Conservation (phyloP, 2,888 invertebrate species). For the Pteria penguin region DNA sequence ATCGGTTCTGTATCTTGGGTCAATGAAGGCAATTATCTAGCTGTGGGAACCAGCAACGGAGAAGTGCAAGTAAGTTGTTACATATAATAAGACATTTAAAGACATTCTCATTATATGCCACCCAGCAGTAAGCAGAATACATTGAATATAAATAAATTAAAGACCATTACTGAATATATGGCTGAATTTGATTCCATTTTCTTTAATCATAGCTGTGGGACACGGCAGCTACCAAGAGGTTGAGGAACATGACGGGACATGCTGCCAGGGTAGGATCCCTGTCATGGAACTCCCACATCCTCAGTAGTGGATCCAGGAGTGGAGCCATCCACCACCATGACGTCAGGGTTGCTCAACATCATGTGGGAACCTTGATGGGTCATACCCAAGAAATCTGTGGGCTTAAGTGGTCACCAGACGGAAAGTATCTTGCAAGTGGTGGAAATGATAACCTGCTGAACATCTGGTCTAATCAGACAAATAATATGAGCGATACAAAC, state of each 20-base stretch:
- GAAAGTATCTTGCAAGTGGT: conserved; percentile 95
- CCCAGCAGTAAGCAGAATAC: not conserved
- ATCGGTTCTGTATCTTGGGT: conserved; percentile 89
- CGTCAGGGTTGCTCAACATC: conserved; percentile 92
- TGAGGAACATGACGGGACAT: conserved; percentile 93
- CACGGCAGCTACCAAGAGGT: conserved; percentile 87
- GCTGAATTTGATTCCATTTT: too few species aligned
- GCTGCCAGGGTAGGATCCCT: conserved; percentile 91
- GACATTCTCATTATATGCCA: not conserved
- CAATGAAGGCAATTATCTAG: conserved; percentile 88
- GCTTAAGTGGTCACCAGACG: conserved; percentile 96
- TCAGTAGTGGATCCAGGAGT: conserved; percentile 88
- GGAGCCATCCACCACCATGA: conserved; percentile 97
- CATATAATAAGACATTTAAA: not conserved
- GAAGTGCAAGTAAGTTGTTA: conserved; percentile 89
- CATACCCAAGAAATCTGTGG: conserved; percentile 91
- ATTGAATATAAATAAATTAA: too few species aligned
- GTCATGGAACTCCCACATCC: conserved; percentile 93
- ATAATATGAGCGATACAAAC: conserved; percentile 59
- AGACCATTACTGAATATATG: too few species aligned
- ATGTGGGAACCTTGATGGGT: conserved; percentile 86
- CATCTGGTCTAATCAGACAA: conserved; percentile 85
- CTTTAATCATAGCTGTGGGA: conserved; percentile 89
- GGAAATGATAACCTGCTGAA: conserved; percentile 97
- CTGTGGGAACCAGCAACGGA: conserved; percentile 92